Percentiles rank a stretch among this genome's conserved stretches.
Evolutionary conservation across 2,113 vertebrate species (phyloP).

Genomic region (Pachycephala philippinensis): DNA sequence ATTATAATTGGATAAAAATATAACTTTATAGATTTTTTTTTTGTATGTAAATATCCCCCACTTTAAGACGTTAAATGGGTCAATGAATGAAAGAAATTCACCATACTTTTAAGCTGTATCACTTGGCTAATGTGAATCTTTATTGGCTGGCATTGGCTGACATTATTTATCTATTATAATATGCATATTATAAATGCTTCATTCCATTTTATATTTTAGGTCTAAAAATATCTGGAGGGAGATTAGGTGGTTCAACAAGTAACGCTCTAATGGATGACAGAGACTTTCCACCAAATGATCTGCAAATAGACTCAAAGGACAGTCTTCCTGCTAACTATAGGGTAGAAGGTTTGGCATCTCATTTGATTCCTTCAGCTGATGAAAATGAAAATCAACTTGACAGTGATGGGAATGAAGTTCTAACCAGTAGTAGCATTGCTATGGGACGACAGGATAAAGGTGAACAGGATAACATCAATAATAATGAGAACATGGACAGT

Average conservation of each 20-base stretch:
- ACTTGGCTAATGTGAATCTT: not conserved
- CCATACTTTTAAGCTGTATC: not conserved
- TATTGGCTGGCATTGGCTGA: not conserved
- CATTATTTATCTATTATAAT: not conserved
- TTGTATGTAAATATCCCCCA: not conserved
- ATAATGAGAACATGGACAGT: slow-evolving; percentile 69
- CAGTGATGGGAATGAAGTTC: not conserved
- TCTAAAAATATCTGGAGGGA: slow-evolving; percentile 56
- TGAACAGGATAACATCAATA: slow-evolving; percentile 80
- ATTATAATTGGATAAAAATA: not conserved
- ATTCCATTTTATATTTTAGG: slow-evolving; percentile 61
- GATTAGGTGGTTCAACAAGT: slow-evolving; percentile 51
- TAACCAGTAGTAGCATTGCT: slow-evolving; percentile 20
- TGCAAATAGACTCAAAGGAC: slow-evolving; percentile 66
- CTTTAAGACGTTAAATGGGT: not conserved
- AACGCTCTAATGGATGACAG: slow-evolving; percentile 79
- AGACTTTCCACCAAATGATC: slow-evolving; percentile 47
- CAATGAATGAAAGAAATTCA: not conserved
- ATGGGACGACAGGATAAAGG: slow-evolving; percentile 59
- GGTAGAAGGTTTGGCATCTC: slow-evolving; percentile 22
- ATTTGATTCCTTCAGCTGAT: slow-evolving; percentile 68
- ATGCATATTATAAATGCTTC: not conserved
- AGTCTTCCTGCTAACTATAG: slow-evolving; percentile 12
- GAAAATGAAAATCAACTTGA: slow-evolving; percentile 79
- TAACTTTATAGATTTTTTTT: not conserved